Percentiles rank a stretch among this genome's conserved stretches.
Evolutionary conservation across 2,888 invertebrate species (phyloP).

Genomic region (Acrobasis suavella): DNA sequence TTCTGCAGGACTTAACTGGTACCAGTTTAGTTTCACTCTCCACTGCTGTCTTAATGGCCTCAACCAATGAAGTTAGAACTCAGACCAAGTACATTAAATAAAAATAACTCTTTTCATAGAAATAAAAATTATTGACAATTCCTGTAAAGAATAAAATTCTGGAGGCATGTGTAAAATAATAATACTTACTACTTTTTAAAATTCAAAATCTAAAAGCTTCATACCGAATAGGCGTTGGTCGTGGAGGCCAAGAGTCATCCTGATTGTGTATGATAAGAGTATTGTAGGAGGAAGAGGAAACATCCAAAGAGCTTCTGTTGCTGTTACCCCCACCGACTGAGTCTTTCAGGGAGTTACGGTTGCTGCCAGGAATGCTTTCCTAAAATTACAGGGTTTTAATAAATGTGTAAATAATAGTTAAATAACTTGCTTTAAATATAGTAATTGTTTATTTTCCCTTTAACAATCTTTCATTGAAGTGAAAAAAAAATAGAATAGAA

Average conservation of each 20-base stretch:
- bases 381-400: background rate
- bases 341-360: slow-evolving; percentile 85
- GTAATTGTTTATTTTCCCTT: no score
- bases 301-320: slow-evolving; percentile 86
- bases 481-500: no score
- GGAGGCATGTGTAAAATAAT: no score
- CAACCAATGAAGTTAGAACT: no score
- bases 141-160: background rate
- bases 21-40: no score
- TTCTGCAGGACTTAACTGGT: no score
- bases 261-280: slow-evolving; percentile 92
- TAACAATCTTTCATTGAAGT: no score
- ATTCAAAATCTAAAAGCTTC: background rate
- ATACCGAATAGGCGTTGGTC: slow-evolving; percentile 74
- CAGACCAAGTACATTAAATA: background rate
- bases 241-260: slow-evolving; percentile 87
- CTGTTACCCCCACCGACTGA: slow-evolving; percentile 82
- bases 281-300: slow-evolving; percentile 90
- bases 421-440: no score
- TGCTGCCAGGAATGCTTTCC: slow-evolving; percentile 67
- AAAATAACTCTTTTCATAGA: no score
- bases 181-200: background rate
- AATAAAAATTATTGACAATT: no score
- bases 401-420: no score
- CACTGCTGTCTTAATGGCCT: no score